phyloP scores from a whole-genome alignment of 2,888 invertebrate species.

The Aporophyla nigra region DNA sequence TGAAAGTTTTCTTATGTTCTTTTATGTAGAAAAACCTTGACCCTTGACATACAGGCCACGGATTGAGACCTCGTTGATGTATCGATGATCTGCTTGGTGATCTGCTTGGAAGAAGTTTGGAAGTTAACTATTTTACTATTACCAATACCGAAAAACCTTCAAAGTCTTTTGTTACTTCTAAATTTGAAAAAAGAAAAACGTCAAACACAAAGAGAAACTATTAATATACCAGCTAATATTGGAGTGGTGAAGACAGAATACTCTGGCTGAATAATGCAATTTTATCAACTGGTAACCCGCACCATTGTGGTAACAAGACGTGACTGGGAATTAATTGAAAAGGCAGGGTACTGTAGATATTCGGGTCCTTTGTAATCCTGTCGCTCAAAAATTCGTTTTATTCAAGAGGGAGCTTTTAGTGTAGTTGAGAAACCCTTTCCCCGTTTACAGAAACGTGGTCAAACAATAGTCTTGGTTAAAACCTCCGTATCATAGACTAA shows the following conservation, averaged over 20 bases:
- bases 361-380: conserved; percentile 49
- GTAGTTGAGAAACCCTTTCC: background rate
- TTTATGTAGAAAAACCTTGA: too few relatives aligned
- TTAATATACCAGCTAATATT: conserved; percentile 29
- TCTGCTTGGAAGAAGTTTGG: too few relatives aligned
- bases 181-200: background rate
- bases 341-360: conserved; percentile 22
- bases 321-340: conserved; percentile 55
- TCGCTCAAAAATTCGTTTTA: conserved; percentile 48
- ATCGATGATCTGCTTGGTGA: too few relatives aligned
- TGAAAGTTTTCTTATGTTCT: too few relatives aligned
- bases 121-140: too few relatives aligned
- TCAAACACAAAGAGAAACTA: background rate
- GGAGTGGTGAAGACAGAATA: conserved; percentile 20
- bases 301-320: conserved; percentile 43
- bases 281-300: conserved; percentile 51
- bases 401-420: conserved; percentile 6
- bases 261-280: conserved; percentile 46
- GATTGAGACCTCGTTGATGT: too few relatives aligned
- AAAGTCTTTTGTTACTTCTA: conserved; percentile 5
- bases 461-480: background rate
- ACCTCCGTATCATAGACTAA: background rate
- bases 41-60: too few relatives aligned
- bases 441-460: background rate
- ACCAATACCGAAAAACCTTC: background rate